These are phyloP conservation scores for Trematomus bernacchii DNA, from an alignment of 2,797 vertebrate species.

Conservation along the genomic window DNA sequence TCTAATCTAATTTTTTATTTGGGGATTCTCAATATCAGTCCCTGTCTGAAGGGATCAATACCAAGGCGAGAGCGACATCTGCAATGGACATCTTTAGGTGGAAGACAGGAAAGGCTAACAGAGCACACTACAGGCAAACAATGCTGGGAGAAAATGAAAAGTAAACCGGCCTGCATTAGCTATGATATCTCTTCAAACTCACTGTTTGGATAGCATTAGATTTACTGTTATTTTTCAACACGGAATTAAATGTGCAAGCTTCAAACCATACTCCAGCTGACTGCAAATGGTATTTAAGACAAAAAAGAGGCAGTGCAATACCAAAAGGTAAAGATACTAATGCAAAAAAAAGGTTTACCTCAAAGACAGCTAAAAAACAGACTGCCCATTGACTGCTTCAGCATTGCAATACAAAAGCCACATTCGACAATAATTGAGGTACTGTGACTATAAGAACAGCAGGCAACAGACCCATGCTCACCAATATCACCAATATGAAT, in stretches of 20 bases:
- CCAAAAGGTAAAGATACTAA: background rate
- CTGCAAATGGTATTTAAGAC: background rate
- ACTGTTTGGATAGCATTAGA: background rate
- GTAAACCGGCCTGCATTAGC: no score
- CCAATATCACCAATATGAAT: no score
- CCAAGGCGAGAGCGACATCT: conserved; percentile 3
- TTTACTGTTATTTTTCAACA: background rate
- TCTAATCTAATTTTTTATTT: background rate
- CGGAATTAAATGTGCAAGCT: background rate
- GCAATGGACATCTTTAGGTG: background rate
- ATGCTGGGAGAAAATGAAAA: background rate
- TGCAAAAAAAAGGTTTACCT: no score
- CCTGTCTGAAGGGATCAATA: conserved; percentile 37
- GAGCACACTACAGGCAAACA: background rate
- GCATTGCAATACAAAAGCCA: no score
- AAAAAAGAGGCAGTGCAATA: background rate
- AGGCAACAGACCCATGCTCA: no score
- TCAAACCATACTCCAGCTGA: background rate
- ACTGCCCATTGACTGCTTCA: no score
- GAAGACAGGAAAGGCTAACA: background rate
- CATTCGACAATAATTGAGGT: no score
- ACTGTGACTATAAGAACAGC: no score
- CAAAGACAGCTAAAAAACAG: no score
- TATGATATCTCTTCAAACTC: background rate
- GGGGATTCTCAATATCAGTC: conserved; percentile 3